A percentile compares a stretch with the other conserved stretches of the same genome.
Conservation (phyloP, 2,113 vertebrate species). For the Psammodynastes pulverulentus region DNA sequence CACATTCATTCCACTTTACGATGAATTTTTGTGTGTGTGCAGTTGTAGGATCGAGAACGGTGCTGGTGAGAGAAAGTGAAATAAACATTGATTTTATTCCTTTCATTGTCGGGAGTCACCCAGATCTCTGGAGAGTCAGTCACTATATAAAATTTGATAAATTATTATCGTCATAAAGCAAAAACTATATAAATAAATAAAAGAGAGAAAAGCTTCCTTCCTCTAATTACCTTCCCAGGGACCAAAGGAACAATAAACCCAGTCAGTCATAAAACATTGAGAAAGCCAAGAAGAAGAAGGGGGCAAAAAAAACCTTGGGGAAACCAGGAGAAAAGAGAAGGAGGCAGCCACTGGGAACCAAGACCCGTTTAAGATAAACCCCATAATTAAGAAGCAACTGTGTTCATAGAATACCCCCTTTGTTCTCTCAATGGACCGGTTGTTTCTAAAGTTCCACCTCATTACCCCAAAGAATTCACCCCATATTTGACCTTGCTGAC, state of each 20-base stretch:
- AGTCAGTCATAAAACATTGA: neutral
- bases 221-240: neutral
- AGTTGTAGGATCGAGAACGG: fast-evolving
- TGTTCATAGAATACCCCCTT: neutral
- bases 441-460: neutral
- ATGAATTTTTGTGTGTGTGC: neutral
- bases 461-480: neutral
- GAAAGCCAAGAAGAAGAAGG: neutral
- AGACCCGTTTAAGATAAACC: neutral
- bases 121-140: neutral
- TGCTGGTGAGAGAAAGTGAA: neutral
- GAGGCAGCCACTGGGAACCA: neutral
- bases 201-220: neutral
- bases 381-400: neutral
- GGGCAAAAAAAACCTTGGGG: fast-evolving
- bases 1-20: neutral
- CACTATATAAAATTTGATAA: neutral
- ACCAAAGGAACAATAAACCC: neutral
- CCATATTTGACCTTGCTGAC: neutral
- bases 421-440: neutral
- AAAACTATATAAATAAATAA: no score
- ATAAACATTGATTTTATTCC: neutral
- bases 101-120: neutral
- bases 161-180: neutral
- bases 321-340: neutral